phyloP scores from a whole-genome alignment of 2,113 vertebrate genomes.

The Odontophorus gujanensis region DNA sequence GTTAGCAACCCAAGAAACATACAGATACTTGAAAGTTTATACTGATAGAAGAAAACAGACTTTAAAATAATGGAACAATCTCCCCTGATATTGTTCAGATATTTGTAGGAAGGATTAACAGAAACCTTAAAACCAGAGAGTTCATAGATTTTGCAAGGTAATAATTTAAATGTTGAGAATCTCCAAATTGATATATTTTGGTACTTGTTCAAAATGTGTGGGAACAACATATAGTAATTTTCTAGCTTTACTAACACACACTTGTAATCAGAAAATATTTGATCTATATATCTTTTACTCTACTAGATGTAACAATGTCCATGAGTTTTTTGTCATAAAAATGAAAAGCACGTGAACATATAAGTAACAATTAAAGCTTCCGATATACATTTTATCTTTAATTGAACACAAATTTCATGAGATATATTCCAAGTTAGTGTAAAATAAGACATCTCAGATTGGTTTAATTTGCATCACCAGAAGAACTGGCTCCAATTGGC shows the following conservation, averaged over 20 bases:
- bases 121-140: neutral
- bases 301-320: neutral
- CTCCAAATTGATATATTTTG: neutral
- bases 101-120: neutral
- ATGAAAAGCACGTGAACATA: neutral
- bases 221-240: neutral
- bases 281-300: neutral
- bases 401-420: neutral
- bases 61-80: neutral
- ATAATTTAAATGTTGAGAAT: neutral
- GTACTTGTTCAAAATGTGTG: rapidly evolving
- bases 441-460: neutral
- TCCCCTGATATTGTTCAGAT: neutral
- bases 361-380: neutral
- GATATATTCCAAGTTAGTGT: neutral
- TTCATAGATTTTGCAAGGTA: neutral
- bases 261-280: neutral
- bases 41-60: neutral
- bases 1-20: neutral
- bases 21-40: neutral
- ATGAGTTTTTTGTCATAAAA: neutral
- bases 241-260: neutral
- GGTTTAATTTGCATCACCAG: neutral
- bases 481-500: neutral
- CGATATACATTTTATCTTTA: neutral